These are phyloP conservation scores for Chymomyza procnemis DNA, from an alignment of 2,888 invertebrate species.

Conservation along the genomic window DNA sequence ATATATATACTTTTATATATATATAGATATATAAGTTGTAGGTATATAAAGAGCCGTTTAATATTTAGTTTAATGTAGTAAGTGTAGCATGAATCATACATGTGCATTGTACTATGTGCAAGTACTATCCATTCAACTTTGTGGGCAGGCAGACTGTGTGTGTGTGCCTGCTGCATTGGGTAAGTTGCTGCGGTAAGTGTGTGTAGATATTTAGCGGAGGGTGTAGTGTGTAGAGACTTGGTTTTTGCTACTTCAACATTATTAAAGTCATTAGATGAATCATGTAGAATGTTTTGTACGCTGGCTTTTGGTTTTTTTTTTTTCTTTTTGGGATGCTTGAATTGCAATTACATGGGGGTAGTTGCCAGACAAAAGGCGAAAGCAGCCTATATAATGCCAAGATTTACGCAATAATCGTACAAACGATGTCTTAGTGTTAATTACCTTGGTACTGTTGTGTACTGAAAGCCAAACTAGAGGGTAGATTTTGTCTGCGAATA, in stretches of 20 bases:
- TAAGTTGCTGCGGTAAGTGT: background rate
- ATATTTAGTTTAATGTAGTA: conserved; percentile 58
- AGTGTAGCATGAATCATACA: conserved; percentile 61
- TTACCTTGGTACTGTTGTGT: background rate
- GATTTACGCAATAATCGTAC: background rate
- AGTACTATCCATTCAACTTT: background rate
- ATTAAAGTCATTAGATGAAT: conserved; percentile 54
- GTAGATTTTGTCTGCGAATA: background rate
- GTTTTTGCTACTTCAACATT: conserved; percentile 18
- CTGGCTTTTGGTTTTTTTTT: background rate
- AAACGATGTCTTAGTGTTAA: background rate
- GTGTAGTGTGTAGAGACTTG: background rate
- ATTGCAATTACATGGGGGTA: background rate
- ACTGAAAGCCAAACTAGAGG: background rate
- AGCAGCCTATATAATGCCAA: background rate
- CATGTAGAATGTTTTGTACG: background rate
- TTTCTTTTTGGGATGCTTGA: background rate
- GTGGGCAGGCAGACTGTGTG: no score
- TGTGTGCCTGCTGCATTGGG: background rate
- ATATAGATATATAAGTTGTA: background rate
- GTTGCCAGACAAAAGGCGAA: background rate
- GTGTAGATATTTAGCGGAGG: background rate
- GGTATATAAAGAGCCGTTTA: conserved; percentile 37
- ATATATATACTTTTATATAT: background rate
- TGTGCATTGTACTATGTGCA: background rate